Percentiles rank a stretch among this genome's conserved stretches.
phyloP scores from a whole-genome alignment of 2,113 vertebrate species.

The Tragelaphus imberbis region DNA sequence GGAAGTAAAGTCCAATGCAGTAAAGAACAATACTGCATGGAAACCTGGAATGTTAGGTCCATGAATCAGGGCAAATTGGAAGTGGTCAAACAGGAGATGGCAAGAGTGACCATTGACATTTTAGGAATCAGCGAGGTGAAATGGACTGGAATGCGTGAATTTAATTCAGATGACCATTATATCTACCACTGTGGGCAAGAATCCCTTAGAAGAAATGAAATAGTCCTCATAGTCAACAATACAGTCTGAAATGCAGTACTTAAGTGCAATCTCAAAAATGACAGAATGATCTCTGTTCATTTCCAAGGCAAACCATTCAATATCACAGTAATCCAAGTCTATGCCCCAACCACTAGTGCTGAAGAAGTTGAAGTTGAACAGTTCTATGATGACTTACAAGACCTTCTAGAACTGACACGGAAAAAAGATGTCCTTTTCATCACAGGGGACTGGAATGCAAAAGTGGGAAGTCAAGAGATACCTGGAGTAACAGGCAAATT shows the following conservation, averaged over 20 bases:
- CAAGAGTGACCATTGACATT: background rate
- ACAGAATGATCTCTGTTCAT: background rate
- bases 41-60: background rate
- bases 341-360: background rate
- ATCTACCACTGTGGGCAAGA: background rate
- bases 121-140: background rate
- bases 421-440: background rate
- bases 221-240: background rate
- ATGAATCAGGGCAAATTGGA: background rate
- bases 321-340: background rate
- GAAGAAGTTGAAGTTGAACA: background rate
- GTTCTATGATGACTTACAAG: background rate
- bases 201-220: background rate
- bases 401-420: background rate
- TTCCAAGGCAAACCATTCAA: background rate
- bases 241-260: background rate
- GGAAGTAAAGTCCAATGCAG: background rate
- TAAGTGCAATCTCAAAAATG: background rate
- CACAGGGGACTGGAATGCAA: background rate
- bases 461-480: background rate
- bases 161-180: background rate
- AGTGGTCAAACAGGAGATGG: background rate
- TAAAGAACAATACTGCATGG: background rate
- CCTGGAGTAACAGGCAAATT: background rate
- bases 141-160: rapidly evolving